Evolutionary conservation across 2,888 invertebrate genomes (phyloP), one percentile per base, ranked within the genome.

Genomic region (Tanaodytes sp.): DNA sequence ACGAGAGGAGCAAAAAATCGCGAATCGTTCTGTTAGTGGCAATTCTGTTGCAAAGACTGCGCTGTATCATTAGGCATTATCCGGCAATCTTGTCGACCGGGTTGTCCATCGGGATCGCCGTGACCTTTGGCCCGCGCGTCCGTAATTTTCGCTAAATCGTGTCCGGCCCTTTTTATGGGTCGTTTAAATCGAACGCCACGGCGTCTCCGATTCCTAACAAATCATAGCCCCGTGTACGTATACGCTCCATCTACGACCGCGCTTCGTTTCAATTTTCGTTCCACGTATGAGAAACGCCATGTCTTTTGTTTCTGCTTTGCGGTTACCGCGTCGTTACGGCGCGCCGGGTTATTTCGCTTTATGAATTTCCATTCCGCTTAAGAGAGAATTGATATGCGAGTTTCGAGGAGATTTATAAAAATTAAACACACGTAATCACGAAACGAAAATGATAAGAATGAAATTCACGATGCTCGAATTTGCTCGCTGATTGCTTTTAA

Each of bases 81-180:
- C 78, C 73, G 63, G 59, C 78, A 81, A 82, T 83, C 76, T 74
- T 68, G 71, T 71, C 76, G n/a, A n/a, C n/a, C n/a, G n/a, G n/a
- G n/a, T n/a, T n/a, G n/a, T 76, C 74, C 72, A 73, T 70, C 49
- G 65, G 62, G 73, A 79, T 81, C 78, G n/a, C n/a, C n/a, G 67
- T 79, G 78, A 82, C 81, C 76, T 76, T 78, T 81, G 82, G 82
- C 79, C 83, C 77, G 42, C 51, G 58, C 65, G 69, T 57, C 77
- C 77, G 72, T 75, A 80, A 81, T 82, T 79, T n/a, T 75, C 78
- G 72, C 78, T 80, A 81, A 82, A 81, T 82, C 82, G 82, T 78
- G 80, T 81, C 78, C 80, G 77, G 78, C 78, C 77, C 77, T 79
- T 81, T 81, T 79, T 73, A 69, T 76, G 76, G 72, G 57, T 73